Evolutionary conservation across 2,113 vertebrate genomes (phyloP), one percentile per base, ranked within the genome.

Genomic region (Sylvilagus bachmani): DNA sequence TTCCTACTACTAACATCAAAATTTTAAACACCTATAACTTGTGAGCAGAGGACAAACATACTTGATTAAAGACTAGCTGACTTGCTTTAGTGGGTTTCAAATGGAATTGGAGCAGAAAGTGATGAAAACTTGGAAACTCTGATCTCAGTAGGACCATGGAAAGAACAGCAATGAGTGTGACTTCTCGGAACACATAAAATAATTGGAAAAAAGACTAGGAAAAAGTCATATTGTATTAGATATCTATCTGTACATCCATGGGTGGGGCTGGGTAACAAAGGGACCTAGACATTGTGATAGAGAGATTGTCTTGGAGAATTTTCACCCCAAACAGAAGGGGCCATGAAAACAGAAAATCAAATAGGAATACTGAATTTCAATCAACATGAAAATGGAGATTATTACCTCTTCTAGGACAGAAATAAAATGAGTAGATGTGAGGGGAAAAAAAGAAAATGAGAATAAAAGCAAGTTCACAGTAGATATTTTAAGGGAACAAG

Each of bases 91-190:
- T 95, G 29, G 29, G 25, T 91, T 95, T 89, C 75, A 87, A 33
- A 78, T 73, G 55, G 49, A 86, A 71, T 78, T 70, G 19, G 62
- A 87, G 53, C 86, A 96, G 71, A n/a, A 93, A 91, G 22, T 27
- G 10, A 71, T 62, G 91, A 84, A 89, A 84, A 38, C 49, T 58
- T 96, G 29, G 67, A 91, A 94, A 95, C 16, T 94, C 51, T 87
- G 44, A 75, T 93, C 10, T 92, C 91, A 80, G 21, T 81, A 70
- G 81, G 53, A 62, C n/a, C 69, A 71, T n/a, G 61, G 86, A 84
- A 97, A 92, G 6, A 89, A 92, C 1, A 71, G 33, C 31, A 80
- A 64, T 70, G 33, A 71, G 53, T 83, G 27, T 89, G 53, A 7
- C 58, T 74, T 86, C 61, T 79, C 73, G 75, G 27, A 79, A 85